phyloP scores from a whole-genome alignment of 2,888 invertebrate species.

The Ichneumoninae sp. region DNA sequence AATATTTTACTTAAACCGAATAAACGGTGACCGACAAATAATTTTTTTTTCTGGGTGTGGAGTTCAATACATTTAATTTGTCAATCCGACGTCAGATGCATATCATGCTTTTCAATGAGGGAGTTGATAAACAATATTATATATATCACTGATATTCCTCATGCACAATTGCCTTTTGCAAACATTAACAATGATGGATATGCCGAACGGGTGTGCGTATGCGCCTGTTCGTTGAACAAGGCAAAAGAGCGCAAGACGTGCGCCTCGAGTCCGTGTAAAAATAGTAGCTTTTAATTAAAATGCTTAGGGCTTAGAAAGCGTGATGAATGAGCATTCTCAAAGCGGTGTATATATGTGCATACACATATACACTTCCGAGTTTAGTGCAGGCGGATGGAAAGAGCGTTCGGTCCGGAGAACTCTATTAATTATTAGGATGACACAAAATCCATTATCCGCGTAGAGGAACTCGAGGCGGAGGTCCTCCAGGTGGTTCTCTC shows the following conservation, averaged over 20 bases:
- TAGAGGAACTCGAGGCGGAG: slow-evolving; percentile 73
- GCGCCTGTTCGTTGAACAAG: slow-evolving; percentile 13
- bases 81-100: too few species aligned
- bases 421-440: slow-evolving; percentile 84
- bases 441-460: slow-evolving; percentile 83
- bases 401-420: slow-evolving; percentile 74
- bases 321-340: slow-evolving; percentile 82
- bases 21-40: too few species aligned
- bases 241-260: slow-evolving; percentile 37
- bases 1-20: too few species aligned
- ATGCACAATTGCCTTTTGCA: not conserved
- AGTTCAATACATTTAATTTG: too few species aligned
- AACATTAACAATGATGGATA: slow-evolving; percentile 2
- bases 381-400: slow-evolving; percentile 39
- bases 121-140: not conserved
- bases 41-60: too few species aligned
- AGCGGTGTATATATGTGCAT: slow-evolving; percentile 63
- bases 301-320: slow-evolving; percentile 83
- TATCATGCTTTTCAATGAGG: not conserved
- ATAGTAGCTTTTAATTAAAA: slow-evolving; percentile 83
- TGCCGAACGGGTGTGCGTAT: not conserved
- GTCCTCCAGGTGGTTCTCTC: slow-evolving; percentile 64
- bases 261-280: slow-evolving; percentile 70
- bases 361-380: slow-evolving; percentile 48
- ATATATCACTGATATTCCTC: not conserved